phyloP scores from a whole-genome alignment of 2,888 invertebrate species.

The Ceriagrion tenellum region DNA sequence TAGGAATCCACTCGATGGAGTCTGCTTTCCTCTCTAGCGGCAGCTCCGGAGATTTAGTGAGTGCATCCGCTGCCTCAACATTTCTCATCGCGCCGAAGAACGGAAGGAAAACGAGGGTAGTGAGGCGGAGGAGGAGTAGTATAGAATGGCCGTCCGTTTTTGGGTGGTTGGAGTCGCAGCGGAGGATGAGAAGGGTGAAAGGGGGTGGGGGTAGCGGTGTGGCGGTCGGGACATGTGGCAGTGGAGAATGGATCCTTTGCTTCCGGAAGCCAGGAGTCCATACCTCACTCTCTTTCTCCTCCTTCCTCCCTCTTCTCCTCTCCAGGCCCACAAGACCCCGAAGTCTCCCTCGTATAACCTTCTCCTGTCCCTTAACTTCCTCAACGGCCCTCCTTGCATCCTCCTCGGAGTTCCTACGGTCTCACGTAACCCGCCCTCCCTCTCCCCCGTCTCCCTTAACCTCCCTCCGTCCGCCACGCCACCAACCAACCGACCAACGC shows the following conservation, averaged over 20 bases:
- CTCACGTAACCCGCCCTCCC: background rate
- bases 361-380: slow-evolving; percentile 40
- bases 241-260: slow-evolving; percentile 46
- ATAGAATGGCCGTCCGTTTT: background rate
- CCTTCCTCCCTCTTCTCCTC: slow-evolving; percentile 20
- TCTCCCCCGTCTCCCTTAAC: background rate
- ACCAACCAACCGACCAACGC: no score
- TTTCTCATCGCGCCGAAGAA: background rate
- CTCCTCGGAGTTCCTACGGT: slow-evolving; percentile 2
- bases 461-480: no score
- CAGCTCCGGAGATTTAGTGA: no score
- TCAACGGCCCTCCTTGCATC: background rate
- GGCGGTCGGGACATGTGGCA: slow-evolving; percentile 40
- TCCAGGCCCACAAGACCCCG: background rate
- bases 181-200: background rate
- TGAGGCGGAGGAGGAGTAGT: background rate
- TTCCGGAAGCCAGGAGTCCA: slow-evolving; percentile 52
- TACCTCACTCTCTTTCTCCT: background rate
- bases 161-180: no score
- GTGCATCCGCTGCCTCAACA: background rate
- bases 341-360: slow-evolving; percentile 47
- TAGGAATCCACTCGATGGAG: no score
- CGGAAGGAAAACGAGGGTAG: background rate
- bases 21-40: no score
- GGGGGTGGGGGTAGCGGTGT: background rate